Base-by-base conservation (phyloP, 2,888 invertebrate genomes). In the Blomia tropicalis region DNA sequence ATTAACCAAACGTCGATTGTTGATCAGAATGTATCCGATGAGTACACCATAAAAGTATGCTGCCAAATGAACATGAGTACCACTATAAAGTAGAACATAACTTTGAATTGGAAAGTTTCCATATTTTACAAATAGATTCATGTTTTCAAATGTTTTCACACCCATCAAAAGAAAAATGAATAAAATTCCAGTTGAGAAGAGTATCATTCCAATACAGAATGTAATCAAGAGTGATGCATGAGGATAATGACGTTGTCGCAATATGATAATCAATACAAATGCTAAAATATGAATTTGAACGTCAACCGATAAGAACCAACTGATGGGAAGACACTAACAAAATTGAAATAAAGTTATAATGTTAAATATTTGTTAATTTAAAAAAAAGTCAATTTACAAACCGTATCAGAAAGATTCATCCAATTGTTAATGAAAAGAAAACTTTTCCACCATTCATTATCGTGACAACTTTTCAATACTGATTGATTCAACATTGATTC, bases 31-130 rank as follows among this genome's bases (percentile, higher is more conserved):
- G 51, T 14, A 60, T 1, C 53, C 60, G 1, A 60, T 22, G 22
- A 60, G 7, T 19, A 31, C 29, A 30, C 60, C 60, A 17, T 14
- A 58, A 29, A 60, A 60, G 23, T 60, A 60, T 7, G 60, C 14
- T 3, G 30, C 53, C 30, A 60, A 7, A 41, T 60, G 60, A 14
- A 60, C 23, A 23, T 60, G 53, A 41, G 60, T 54, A 5, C 51
- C 60, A 25, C 30, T 51, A 31, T 51, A 60, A 14, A 54, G 53
- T n/a, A 60, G 4, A 19, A 47, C n/a, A 27, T 47, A 47, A 22
- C 7, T 11, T 14, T 14, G 22, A 27, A 47, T 19, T 22, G 22
- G 22, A 47, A 11, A 25, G 5, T 47, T 27, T 25, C 22, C 51
- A n/a, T 22, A 25, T 47, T 19, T 7, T 47, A 14, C 22, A 47